Evolutionary conservation across 2,888 invertebrate species (phyloP).

Genomic region (Noctua janthina): DNA sequence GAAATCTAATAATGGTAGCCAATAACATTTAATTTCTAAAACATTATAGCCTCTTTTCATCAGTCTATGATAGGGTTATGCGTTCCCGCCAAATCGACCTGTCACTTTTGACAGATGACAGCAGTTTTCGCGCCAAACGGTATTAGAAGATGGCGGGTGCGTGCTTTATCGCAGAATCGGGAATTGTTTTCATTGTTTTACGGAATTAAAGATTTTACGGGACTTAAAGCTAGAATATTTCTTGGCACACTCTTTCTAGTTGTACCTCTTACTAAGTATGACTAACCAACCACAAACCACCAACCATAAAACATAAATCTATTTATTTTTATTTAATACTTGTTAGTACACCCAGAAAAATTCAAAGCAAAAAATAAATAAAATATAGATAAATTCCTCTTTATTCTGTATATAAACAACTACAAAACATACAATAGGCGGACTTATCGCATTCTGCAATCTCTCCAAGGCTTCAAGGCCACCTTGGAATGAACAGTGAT

Average conservation of each 20-base stretch:
- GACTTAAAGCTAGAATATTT: background rate
- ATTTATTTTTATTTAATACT: background rate
- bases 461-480: too few species aligned
- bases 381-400: too few species aligned
- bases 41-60: constrained; percentile 27
- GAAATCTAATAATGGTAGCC: background rate
- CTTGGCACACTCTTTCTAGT: background rate
- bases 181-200: constrained; percentile 39
- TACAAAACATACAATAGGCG: too few species aligned
- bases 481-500: too few species aligned
- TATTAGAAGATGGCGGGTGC: constrained; percentile 78
- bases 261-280: background rate
- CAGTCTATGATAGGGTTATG: constrained; percentile 71
- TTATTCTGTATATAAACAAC: too few species aligned
- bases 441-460: too few species aligned
- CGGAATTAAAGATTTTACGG: constrained; percentile 26
- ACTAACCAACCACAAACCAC: background rate
- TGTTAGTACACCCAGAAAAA: too few species aligned
- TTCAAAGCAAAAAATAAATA: too few species aligned
- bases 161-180: constrained; percentile 74
- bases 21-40: constrained; percentile 29
- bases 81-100: constrained; percentile 71
- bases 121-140: constrained; percentile 81
- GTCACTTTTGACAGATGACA: constrained; percentile 78
- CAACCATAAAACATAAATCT: too few species aligned